Evolutionary conservation across 2,113 vertebrate genomes (phyloP).

Genomic region (Brienomyrus brachyistius): DNA sequence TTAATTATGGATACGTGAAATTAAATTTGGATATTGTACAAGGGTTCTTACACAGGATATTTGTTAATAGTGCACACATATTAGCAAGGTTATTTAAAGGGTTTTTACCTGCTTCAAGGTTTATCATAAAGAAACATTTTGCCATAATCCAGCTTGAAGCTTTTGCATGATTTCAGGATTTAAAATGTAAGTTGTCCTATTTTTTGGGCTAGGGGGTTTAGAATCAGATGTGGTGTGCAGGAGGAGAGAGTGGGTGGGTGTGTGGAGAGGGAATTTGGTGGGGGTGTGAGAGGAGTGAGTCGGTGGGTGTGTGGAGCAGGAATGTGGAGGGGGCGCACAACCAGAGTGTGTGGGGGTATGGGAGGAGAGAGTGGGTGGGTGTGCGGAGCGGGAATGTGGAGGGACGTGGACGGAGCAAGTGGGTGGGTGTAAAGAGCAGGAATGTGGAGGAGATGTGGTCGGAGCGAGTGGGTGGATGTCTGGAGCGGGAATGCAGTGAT

Average conservation of each 20-base stretch:
- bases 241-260: neutral
- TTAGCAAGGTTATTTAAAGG: neutral
- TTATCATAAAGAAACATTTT: conserved; percentile 42
- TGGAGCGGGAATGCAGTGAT: neutral
- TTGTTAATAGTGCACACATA: neutral
- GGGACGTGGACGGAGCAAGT: neutral
- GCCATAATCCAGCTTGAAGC: conserved; percentile 32
- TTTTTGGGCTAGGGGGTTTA: conserved; percentile 36
- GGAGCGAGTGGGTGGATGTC: neutral
- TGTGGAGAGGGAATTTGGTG: neutral
- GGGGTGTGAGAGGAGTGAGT: neutral
- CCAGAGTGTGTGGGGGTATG: neutral
- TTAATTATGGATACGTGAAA: neutral
- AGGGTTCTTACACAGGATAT: neutral
- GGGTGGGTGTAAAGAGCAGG: neutral
- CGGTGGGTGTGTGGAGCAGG: neutral
- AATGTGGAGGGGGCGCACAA: too few species aligned
- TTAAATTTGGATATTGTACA: conserved; percentile 1
- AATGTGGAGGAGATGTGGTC: neutral
- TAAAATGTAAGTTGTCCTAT: conserved; percentile 48
- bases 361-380: neutral
- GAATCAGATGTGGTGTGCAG: conserved; percentile 10
- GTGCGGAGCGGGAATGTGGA: neutral
- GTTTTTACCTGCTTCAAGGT: conserved; percentile 39
- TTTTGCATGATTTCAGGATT: conserved; percentile 39